These are phyloP conservation scores for Myzus persicae DNA, from an alignment of 1,140 invertebrate genomes.

Conservation along the genomic window DNA sequence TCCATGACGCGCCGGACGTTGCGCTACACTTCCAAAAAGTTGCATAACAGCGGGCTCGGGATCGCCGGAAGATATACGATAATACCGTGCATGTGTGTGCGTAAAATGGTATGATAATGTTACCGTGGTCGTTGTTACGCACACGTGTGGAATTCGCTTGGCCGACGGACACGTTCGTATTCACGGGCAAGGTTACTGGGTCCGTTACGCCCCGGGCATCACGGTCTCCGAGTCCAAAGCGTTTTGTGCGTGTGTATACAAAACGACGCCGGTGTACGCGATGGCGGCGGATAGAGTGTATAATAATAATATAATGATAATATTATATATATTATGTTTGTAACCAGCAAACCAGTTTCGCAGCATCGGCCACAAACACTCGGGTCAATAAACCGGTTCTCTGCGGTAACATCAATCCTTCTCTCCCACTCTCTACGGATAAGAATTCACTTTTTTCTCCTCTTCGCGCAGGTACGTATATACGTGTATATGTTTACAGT, in stretches of 20 bases:
- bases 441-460: conserved; percentile 53
- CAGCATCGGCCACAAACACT: conserved; percentile 39
- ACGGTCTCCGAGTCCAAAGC: not conserved
- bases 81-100: not conserved
- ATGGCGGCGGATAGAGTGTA: not conserved
- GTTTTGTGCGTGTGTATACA: not conserved
- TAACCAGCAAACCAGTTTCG: conserved; percentile 54
- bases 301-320: conserved; percentile 24
- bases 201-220: conserved; percentile 54
- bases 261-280: not conserved
- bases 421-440: conserved; percentile 20
- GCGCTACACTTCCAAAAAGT: not conserved
- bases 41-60: not conserved
- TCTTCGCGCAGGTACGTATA: not conserved
- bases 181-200: conserved; percentile 58
- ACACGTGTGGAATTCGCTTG: conserved; percentile 36
- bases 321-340: conserved; percentile 9
- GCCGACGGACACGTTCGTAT: not conserved
- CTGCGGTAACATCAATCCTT: conserved; percentile 21
- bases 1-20: not conserved
- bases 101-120: not conserved
- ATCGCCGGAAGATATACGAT: not conserved
- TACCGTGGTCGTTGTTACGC: not conserved
- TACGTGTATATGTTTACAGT: not conserved
- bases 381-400: conserved; percentile 57